phyloP scores from a whole-genome alignment of 2,888 invertebrate species.

The Andrena minutula region DNA sequence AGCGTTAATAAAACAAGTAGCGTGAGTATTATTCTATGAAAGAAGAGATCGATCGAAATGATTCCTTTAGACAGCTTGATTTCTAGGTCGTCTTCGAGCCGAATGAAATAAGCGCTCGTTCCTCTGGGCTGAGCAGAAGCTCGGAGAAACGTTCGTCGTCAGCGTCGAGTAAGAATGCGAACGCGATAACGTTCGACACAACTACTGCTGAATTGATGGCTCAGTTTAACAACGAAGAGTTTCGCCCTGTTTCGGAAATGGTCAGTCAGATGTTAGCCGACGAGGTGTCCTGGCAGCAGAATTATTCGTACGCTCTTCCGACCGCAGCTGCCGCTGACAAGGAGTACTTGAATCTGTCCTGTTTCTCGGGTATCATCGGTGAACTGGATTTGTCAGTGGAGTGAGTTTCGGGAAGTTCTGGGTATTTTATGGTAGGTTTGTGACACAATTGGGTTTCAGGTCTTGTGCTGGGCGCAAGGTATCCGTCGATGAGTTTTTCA shows the following conservation, averaged over 20 bases:
- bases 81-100: constrained; percentile 79
- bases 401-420: constrained; percentile 61
- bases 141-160: constrained; percentile 63
- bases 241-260: constrained; percentile 82
- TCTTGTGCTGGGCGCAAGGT: constrained; percentile 78
- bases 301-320: constrained; percentile 72
- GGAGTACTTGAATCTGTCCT: constrained; percentile 79
- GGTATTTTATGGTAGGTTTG: background rate
- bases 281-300: constrained; percentile 84
- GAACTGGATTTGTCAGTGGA: constrained; percentile 79
- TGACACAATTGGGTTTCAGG: constrained; percentile 59
- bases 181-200: constrained; percentile 77
- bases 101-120: constrained; percentile 80
- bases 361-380: constrained; percentile 82
- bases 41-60: background rate
- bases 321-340: constrained; percentile 64
- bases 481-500: constrained; percentile 85
- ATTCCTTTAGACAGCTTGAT: constrained; percentile 7
- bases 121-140: constrained; percentile 76
- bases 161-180: constrained; percentile 54
- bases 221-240: constrained; percentile 80
- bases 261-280: constrained; percentile 83
- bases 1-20: constrained; percentile 54
- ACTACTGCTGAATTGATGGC: constrained; percentile 78
- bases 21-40: constrained; percentile 59